phyloP scores from a whole-genome alignment of 2,797 vertebrate species.

The Oryzias dopingdopingensis region DNA sequence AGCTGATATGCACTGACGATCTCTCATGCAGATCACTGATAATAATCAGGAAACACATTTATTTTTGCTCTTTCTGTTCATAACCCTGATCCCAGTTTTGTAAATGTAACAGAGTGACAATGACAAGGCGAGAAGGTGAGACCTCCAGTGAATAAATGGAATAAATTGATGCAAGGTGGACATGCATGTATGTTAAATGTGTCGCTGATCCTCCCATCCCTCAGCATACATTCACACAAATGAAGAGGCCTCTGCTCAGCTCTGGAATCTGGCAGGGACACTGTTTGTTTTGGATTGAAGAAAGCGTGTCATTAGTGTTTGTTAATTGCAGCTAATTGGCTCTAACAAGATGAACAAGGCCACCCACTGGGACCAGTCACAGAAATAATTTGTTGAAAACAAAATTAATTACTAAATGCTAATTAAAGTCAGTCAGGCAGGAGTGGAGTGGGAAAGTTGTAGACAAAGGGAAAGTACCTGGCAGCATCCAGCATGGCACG shows the following conservation, averaged over 20 bases:
- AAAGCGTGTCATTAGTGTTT: conserved; percentile 95
- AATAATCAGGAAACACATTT: no score
- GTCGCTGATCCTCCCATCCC: conserved; percentile 16
- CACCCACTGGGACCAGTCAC: conserved; percentile 95
- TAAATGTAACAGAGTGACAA: conserved; percentile 15
- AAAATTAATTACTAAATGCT: conserved; percentile 99
- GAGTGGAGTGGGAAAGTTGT: conserved; percentile 66
- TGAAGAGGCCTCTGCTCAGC: conserved; percentile 65
- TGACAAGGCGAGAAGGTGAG: conserved; percentile 25
- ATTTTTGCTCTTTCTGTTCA: not conserved
- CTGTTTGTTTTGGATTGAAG: conserved; percentile 95
- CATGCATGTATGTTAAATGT: conserved; percentile 39
- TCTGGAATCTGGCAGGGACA: conserved; percentile 74
- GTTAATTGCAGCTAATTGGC: conserved; percentile 99
- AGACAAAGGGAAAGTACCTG: conserved; percentile 50
- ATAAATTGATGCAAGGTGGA: conserved; percentile 12
- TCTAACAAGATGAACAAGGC: conserved; percentile 98
- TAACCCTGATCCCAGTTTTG: conserved; percentile 9
- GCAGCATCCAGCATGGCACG: conserved; percentile 24
- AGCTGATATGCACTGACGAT: no score
- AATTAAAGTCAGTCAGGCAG: conserved; percentile 92
- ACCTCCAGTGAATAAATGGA: conserved; percentile 2
- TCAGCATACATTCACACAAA: conserved; percentile 36
- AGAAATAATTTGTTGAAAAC: conserved; percentile 97
- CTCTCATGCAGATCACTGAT: no score